Base-by-base conservation (phyloP, 2,888 invertebrate genomes). In the Rhopalosiphum nymphaeae region DNA sequence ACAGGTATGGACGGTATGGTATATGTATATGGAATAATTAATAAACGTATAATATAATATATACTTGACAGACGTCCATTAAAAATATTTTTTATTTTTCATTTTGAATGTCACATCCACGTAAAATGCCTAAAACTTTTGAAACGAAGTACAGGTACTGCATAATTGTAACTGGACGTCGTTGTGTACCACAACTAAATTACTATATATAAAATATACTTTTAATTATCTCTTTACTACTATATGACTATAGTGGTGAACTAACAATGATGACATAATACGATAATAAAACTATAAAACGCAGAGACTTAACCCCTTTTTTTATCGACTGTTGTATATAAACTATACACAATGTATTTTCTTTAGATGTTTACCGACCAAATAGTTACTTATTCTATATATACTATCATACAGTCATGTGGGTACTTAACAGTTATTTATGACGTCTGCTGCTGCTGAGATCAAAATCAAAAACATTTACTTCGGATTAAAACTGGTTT, bases 401-500 rank as follows among this genome's bases (percentile, higher is more conserved):
- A 2, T 29, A 61, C 57, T 26, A 53, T 61, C 3, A 21, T 78
- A 78, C 21, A 78, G 78, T 21, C 2, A 25, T 78, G 78, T 36
- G 36, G 36, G 78, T 78, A 78, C 78, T 78, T 78, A 78, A 78
- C 36, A 36, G 36, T 78, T 78, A 78, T 78, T 78, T 78, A 78
- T 78, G 78, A 78, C 36, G 36, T 36, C 78, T 36, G 78, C 36
- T 21, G 36, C 36, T 36, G 36, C 78, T 42, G 78, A 36, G 78
- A 78, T 78, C 78, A 78, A 36, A 78, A 78, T 78, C 78, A 78
- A 78, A 78, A 78, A 42, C 78, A 78, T 36, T 78, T 78, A 78
- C 78, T 78, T 78, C 78, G 78, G 36, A 78, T 78, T 36, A 78
- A 78, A 78, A 78, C 78, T 78, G 78, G 78, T 78, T 78, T 78